These are phyloP conservation scores for Oreochromis aureus DNA, from an alignment of 2,113 vertebrate genomes.

Conservation along the genomic window DNA sequence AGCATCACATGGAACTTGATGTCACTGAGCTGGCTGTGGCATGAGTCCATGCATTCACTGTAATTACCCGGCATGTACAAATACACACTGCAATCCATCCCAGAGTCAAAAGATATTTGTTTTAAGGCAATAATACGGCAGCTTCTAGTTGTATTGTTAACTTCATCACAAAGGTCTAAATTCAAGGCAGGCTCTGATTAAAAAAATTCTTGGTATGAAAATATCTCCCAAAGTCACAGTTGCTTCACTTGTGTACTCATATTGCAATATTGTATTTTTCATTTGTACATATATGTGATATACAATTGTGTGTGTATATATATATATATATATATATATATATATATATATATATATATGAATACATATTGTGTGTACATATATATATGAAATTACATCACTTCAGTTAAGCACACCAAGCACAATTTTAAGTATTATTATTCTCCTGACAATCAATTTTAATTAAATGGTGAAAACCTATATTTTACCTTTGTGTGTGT, in stretches of 20 bases:
- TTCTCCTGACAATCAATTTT: slow-evolving; percentile 71
- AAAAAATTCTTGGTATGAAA: neutral
- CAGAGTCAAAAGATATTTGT: neutral
- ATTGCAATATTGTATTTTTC: slow-evolving; percentile 43
- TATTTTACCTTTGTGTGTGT: slow-evolving; percentile 34
- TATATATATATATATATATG: neutral
- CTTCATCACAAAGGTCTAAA: neutral
- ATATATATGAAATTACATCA: slow-evolving; percentile 25
- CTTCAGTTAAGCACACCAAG: slow-evolving; percentile 34
- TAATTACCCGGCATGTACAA: neutral
- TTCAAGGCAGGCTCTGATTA: neutral
- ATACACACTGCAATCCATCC: neutral
- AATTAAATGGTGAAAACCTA: slow-evolving; percentile 62
- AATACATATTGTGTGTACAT: neutral
- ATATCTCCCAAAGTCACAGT: slow-evolving; percentile 19
- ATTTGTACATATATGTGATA: slow-evolving; percentile 64
- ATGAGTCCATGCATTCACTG: neutral
- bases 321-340: neutral
- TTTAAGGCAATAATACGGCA: slow-evolving; percentile 24
- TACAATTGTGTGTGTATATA: slow-evolving; percentile 26
- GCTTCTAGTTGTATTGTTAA: neutral
- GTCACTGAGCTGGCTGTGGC: neutral
- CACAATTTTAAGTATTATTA: slow-evolving; percentile 54
- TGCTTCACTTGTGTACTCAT: slow-evolving; percentile 32
- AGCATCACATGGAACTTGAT: neutral